Conservation (phyloP, 2,797 vertebrate species). For the Enteromius fasciolatus region DNA sequence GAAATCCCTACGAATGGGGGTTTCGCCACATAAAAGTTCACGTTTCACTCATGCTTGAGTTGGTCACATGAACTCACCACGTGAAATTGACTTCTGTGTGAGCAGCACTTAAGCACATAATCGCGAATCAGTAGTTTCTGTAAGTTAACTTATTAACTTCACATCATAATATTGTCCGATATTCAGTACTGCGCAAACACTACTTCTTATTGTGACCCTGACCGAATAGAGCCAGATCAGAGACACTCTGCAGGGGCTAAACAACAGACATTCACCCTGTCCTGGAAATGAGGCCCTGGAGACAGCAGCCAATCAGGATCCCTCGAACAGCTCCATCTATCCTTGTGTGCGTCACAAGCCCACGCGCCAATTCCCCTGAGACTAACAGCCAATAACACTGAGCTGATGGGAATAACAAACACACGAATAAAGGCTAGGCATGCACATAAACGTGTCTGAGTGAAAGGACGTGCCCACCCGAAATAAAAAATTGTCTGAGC, state of each 20-base stretch:
- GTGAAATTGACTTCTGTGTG: background rate
- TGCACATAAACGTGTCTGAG: conserved; percentile 33
- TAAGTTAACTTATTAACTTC: background rate
- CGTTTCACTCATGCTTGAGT: background rate
- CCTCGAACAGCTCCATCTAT: conserved; percentile 50
- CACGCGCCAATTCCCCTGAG: conserved; percentile 29
- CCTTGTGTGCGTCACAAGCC: conserved; percentile 38
- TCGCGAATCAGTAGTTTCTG: background rate
- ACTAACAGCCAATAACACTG: conserved; percentile 43
- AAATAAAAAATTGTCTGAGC: conserved; percentile 24
- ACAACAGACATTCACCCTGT: conserved; percentile 30
- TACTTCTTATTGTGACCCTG: conserved; percentile 26
- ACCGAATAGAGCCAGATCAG: background rate
- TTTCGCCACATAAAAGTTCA: background rate
- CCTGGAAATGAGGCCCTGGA: conserved; percentile 44
- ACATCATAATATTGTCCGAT: background rate
- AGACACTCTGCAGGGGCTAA: conserved; percentile 31
- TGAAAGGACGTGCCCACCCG: background rate
- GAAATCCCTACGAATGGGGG: background rate
- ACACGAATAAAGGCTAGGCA: conserved; percentile 42
- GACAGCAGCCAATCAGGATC: conserved; percentile 56
- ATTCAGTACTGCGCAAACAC: background rate
- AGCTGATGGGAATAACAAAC: conserved; percentile 45
- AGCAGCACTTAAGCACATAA: background rate
- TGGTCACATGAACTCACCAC: background rate